phyloP scores from a whole-genome alignment of 2,888 invertebrate genomes.

The Amiota mariae region DNA sequence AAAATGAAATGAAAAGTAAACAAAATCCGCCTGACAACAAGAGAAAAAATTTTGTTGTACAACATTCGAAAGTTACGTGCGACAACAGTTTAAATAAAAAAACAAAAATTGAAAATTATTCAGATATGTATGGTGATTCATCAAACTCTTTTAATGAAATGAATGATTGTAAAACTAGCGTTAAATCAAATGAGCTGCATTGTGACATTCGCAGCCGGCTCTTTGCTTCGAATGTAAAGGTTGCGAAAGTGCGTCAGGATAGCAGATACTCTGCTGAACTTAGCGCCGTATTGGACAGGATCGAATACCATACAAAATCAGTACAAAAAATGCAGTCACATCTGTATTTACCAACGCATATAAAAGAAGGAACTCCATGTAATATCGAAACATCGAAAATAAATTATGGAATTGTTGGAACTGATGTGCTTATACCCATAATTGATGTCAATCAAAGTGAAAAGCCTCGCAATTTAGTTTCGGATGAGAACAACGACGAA shows the following conservation, averaged over 20 bases:
- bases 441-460: no score
- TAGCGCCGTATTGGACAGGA: slow-evolving; percentile 48
- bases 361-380: not conserved
- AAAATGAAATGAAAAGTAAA: slow-evolving; percentile 54
- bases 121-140: no score
- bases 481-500: not conserved
- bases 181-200: no score
- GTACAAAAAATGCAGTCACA: slow-evolving; percentile 36
- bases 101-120: no score
- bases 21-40: slow-evolving; percentile 70
- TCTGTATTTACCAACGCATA: slow-evolving; percentile 34
- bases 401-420: no score
- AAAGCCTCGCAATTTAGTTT: slow-evolving; percentile 12
- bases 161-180: no score
- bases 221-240: slow-evolving; percentile 71
- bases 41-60: slow-evolving; percentile 33
- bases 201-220: slow-evolving; percentile 77
- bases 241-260: not conserved
- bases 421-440: no score
- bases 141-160: no score
- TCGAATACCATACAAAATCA: slow-evolving; percentile 46
- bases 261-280: slow-evolving; percentile 39
- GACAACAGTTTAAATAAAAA: slow-evolving; percentile 55
- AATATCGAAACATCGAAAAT: not conserved
- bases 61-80: slow-evolving; percentile 51